These are phyloP conservation scores for Pseudeuparius sepicola DNA, from an alignment of 2,888 invertebrate species.

Conservation along the genomic window DNA sequence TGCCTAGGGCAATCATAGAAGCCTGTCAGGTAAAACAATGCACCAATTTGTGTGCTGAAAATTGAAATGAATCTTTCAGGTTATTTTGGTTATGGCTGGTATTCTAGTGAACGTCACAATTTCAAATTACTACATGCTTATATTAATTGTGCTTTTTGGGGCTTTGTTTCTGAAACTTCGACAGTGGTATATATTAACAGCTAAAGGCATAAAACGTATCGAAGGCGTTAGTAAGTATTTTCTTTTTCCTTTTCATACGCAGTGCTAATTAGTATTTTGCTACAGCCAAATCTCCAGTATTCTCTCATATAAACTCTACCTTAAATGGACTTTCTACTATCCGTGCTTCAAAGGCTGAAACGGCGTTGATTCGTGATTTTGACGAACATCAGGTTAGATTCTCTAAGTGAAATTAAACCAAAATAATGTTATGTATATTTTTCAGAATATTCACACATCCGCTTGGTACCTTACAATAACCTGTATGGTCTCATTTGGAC, in stretches of 20 bases:
- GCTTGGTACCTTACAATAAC: constrained; percentile 53
- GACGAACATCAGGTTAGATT: constrained; percentile 25
- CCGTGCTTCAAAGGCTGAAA: constrained; percentile 22
- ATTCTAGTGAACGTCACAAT: constrained; percentile 59
- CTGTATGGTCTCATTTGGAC: constrained; percentile 52
- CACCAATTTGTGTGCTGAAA: neutral
- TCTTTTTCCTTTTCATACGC: too few species aligned
- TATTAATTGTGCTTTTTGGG: constrained; percentile 51
- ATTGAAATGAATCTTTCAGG: constrained; percentile 46
- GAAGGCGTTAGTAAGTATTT: constrained; percentile 41
- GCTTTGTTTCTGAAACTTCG: constrained; percentile 54
- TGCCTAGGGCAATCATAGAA: constrained; percentile 56
- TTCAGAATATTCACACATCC: constrained; percentile 46
- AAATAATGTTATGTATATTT: constrained; percentile 8
- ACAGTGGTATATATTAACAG: constrained; percentile 54
- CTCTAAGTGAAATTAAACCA: neutral
- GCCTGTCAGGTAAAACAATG: constrained; percentile 44
- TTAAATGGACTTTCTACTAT: constrained; percentile 26
- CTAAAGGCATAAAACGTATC: constrained; percentile 58
- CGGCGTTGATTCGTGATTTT: constrained; percentile 22
- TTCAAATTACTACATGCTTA: constrained; percentile 54
- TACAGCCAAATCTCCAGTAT: constrained; percentile 27
- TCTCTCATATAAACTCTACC: constrained; percentile 25
- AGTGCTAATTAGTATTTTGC: constrained; percentile 12
- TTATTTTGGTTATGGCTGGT: constrained; percentile 55